A percentile compares a stretch with the other conserved stretches of the same genome.
These are phyloP conservation scores for Carassius gibelio DNA, from an alignment of 2,113 vertebrate genomes.

Conservation along the genomic window DNA sequence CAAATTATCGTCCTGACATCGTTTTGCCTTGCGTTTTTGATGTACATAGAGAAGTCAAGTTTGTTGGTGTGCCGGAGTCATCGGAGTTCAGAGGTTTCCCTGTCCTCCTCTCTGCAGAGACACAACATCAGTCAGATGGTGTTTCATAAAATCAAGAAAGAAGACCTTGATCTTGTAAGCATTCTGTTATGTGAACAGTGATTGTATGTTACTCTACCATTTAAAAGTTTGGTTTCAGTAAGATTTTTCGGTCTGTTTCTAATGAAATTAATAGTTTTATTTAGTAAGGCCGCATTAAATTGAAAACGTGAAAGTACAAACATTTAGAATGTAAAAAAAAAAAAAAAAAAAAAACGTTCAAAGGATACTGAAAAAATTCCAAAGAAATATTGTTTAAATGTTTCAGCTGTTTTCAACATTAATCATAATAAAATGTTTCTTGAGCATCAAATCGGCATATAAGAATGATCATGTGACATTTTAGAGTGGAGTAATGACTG, in stretches of 20 bases:
- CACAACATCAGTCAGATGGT: constrained; percentile 97
- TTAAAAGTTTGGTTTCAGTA: neutral
- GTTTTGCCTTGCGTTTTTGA: constrained; percentile 8
- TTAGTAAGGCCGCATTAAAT: neutral
- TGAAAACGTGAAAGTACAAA: neutral
- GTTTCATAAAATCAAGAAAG: constrained; percentile 97
- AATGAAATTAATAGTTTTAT: neutral
- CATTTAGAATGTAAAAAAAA: neutral
- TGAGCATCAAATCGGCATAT: neutral
- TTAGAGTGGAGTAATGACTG: neutral
- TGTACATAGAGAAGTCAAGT: constrained; percentile 88
- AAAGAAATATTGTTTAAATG: neutral
- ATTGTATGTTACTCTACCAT: neutral
- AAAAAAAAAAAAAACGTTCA: neutral
- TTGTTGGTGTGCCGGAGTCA: constrained; percentile 90
- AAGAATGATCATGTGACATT: neutral
- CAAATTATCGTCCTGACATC: neutral
- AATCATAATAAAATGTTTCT: neutral
- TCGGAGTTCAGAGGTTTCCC: constrained; percentile 80
- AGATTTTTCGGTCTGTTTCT: neutral
- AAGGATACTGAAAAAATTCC: neutral
- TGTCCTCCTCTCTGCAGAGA: constrained; percentile 83
- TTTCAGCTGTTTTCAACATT: neutral
- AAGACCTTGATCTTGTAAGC: constrained; percentile 91
- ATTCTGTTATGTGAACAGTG: neutral